These are phyloP conservation scores for Spinus olivaceus DNA, from an alignment of 2,797 vertebrate genomes.

Conservation along the genomic window DNA sequence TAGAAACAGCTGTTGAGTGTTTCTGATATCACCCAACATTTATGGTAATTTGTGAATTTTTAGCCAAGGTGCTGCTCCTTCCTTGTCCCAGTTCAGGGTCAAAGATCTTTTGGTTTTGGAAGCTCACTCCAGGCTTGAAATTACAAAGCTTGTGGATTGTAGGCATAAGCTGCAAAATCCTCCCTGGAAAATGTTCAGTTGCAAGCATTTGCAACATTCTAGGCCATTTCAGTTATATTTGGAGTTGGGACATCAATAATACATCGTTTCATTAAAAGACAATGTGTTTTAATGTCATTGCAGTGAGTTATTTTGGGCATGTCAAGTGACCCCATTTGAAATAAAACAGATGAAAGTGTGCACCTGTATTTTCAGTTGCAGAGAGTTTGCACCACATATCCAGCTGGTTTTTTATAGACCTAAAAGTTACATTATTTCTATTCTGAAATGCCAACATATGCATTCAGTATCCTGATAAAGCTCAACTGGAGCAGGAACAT, in stretches of 20 bases:
- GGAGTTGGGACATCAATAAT: background rate
- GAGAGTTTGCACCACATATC: background rate
- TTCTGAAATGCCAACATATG: background rate
- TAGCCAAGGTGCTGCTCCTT: background rate
- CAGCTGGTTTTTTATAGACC: background rate
- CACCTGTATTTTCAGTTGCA: background rate
- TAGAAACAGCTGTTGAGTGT: background rate
- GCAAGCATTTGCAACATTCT: background rate
- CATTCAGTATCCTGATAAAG: background rate
- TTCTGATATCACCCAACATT: background rate
- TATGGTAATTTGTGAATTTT: background rate
- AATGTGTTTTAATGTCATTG: conserved; percentile 16
- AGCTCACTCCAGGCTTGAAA: background rate
- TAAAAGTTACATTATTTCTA: background rate
- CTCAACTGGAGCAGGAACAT: background rate
- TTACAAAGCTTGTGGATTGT: background rate
- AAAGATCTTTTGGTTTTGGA: background rate
- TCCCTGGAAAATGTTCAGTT: background rate
- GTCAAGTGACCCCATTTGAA: background rate
- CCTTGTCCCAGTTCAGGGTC: background rate
- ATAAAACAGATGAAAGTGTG: background rate
- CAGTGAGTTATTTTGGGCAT: conserved; percentile 4
- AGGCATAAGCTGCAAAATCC: background rate
- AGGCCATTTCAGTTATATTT: conserved; percentile 7
- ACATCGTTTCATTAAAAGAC: conserved; percentile 33